Evolutionary conservation across 2,113 vertebrate genomes (phyloP), one percentile per base, ranked within the genome.

Genomic region (Ameiurus melas): DNA sequence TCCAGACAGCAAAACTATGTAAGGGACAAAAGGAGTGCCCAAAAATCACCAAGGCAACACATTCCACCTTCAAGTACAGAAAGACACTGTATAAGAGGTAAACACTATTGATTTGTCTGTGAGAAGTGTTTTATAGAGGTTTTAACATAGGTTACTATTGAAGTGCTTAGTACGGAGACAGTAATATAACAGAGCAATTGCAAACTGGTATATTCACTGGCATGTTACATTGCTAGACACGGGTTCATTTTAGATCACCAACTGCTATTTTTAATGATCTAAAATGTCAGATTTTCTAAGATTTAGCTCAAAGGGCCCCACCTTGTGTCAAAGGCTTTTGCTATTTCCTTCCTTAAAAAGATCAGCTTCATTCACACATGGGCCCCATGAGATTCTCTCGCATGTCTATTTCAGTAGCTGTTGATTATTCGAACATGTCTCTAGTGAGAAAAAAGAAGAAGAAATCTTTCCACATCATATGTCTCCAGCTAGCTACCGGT

Each of bases 301-400:
- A 43, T 53, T 7, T 19, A 30, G 1, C 55, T 60, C 30, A 81
- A 81, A 30, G 16, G 53, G 2, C n/a, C 53, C 51, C 8, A 33
- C 17, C 17, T 22, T 58, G 79, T 81, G 79, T 81, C 53, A 39
- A 87, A 43, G 17, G 25, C 27, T 39, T 57, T 58, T 47, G 75
- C 83, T 79, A 60, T 81, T 86, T 88, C 36, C 90, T 77, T 87
- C 79, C 62, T 86, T 83, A 43, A 85, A 51, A 92, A 89, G 78
- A 92, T 92, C 91, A 85, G 90, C 86, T 93, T 90, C 92, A 90
- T 94, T 94, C 91, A 88, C 93, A 94, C 94, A 90, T 86, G 83
- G 85, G 92, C 92, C 94, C 90, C 85, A 3, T 89, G 93, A 92
- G 93, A 93, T 90, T 80, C 75, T 87, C 66, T 90, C 87, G 9